A percentile compares a stretch with the other conserved stretches of the same genome.
phyloP scores from a whole-genome alignment of 2,113 vertebrate genomes.

The Toxotes jaculatrix region DNA sequence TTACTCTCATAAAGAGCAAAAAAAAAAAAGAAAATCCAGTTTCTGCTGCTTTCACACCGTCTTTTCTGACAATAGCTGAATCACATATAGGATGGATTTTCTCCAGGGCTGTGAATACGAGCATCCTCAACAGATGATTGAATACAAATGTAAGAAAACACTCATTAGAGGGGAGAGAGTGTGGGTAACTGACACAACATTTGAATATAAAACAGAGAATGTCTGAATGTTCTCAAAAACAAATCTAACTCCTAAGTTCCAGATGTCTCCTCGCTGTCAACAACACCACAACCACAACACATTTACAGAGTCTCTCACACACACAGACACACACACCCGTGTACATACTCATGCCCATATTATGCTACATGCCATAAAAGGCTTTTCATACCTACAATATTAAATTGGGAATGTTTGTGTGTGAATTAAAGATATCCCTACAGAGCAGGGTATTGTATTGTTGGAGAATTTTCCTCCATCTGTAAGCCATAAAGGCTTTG shows the following conservation, averaged over 20 bases:
- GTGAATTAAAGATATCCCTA: slow-evolving; percentile 53
- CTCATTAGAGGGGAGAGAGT: slow-evolving; percentile 12
- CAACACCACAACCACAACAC: slow-evolving; percentile 27
- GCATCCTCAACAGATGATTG: slow-evolving; percentile 56
- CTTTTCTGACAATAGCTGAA: slow-evolving; percentile 23
- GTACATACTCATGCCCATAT: neutral
- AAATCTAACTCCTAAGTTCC: slow-evolving; percentile 57
- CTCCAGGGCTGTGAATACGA: slow-evolving; percentile 26
- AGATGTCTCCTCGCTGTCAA: slow-evolving; percentile 57
- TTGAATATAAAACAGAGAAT: slow-evolving; percentile 61
- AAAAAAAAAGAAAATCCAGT: neutral
- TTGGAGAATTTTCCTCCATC: slow-evolving; percentile 53
- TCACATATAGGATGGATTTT: slow-evolving; percentile 26
- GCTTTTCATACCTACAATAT: slow-evolving; percentile 44
- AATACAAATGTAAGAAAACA: slow-evolving; percentile 55
- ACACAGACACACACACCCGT: neutral
- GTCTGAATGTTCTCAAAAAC: slow-evolving; percentile 51
- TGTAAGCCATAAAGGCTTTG: slow-evolving; percentile 64
- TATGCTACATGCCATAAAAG: slow-evolving; percentile 34
- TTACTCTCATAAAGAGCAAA: neutral
- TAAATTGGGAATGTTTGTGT: slow-evolving; percentile 56
- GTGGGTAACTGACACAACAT: slow-evolving; percentile 43
- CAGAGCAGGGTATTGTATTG: slow-evolving; percentile 46
- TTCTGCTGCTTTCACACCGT: neutral
- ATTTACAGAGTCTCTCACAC: neutral